Base-by-base conservation (phyloP, 2,888 invertebrate species). In the Ptycholaimellus sp. region DNA sequence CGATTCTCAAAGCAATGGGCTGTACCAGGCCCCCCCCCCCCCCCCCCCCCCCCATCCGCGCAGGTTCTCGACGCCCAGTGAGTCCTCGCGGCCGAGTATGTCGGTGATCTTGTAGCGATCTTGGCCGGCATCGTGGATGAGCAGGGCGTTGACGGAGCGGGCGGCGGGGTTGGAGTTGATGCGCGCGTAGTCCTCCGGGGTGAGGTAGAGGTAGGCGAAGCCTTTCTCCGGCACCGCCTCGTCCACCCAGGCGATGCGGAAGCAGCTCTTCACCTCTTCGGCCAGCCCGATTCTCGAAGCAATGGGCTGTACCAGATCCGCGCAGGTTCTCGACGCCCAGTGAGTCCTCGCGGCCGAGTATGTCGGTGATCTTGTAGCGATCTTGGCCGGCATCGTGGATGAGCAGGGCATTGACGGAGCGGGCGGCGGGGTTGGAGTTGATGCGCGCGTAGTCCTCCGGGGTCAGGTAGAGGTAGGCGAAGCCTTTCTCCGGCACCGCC, bases 281-380 rank as follows among this genome's bases (percentile, higher is more conserved):
- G 90, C 87, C 0, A 93, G 68, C 2, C 90, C 90, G 37, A 93
- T 83, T 18, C 87, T 71, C 0, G 93, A n/a, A n/a, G n/a, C n/a
- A n/a, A n/a, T n/a, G n/a, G n/a, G n/a, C n/a, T n/a, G n/a, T n/a
- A 21, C 21, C 40, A 9, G 34, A 33, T 3, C 61, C 62, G 22
- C 54, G 49, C 2, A 93, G 65, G 60, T 87, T 87, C 56, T 93
- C 90, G 31, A 90, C 85, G 0, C 90, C 90, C 0, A 90, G 62
- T 1, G 82, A 85, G 53, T 87, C 81, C 23, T 82, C 46, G 62
- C 60, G 48, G 71, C 81, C 87, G 49, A 90, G 81, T 41, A 93
- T 79, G 56, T 85, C 85, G 0, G 80, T 83, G 37, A 93, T 76
- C 65, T 72, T 79, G 57, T 93, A 37, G 17, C 39, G 27, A 3